Percentiles rank a stretch among this genome's conserved stretches.
phyloP scores from a whole-genome alignment of 23 tunicate genomes.

The Trididemnum nubilum region DNA sequence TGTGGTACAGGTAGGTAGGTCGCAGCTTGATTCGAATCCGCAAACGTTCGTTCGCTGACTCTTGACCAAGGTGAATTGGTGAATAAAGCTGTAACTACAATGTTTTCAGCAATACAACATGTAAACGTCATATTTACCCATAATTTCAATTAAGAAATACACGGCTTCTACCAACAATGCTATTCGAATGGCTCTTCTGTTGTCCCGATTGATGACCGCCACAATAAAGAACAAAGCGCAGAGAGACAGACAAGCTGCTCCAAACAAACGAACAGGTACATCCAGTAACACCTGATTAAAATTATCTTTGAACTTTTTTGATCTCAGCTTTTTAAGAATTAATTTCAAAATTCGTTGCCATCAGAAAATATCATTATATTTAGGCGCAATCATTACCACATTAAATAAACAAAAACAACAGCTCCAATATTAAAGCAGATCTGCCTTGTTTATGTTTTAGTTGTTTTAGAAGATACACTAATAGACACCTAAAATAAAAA shows the following conservation, averaged over 20 bases:
- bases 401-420: no score
- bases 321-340: no score
- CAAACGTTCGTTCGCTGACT: background rate
- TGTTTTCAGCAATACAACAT: background rate
- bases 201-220: constrained; percentile 33
- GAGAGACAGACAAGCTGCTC: constrained; percentile 55
- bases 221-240: constrained; percentile 44
- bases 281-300: constrained; percentile 16
- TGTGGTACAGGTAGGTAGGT: no score
- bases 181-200: constrained; percentile 64
- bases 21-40: no score
- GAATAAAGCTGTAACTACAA: background rate
- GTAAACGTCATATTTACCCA: constrained; percentile 38
- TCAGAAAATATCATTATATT: no score
- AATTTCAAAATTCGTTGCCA: no score
- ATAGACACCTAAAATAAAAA: no score
- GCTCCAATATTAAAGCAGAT: no score
- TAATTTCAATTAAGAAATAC: constrained; percentile 32
- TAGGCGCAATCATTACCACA: no score
- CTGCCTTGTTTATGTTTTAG: no score
- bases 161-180: constrained; percentile 48
- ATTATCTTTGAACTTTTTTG: background rate
- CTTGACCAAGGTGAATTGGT: background rate
- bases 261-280: constrained; percentile 57
- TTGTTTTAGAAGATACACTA: no score